Conservation (phyloP, 2,113 vertebrate species). For the Ptychochromis oligacanthus region DNA sequence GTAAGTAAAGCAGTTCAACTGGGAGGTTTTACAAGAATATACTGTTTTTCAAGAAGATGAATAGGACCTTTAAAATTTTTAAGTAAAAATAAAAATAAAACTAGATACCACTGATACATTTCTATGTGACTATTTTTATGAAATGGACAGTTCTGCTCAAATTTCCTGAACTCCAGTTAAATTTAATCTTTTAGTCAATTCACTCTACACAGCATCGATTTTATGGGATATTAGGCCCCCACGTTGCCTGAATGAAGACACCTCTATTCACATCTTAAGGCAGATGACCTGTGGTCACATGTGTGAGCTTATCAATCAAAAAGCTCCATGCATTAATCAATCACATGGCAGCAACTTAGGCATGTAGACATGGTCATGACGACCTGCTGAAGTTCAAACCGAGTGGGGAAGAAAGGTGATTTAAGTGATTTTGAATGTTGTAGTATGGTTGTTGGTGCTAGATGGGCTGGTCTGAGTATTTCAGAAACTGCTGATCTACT, state of each 20-base stretch:
- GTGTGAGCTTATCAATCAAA: background rate
- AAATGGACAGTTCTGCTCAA: background rate
- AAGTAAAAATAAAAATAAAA: background rate
- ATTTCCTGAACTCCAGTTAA: background rate
- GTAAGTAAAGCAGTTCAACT: slow-evolving; percentile 74
- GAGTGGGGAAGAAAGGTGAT: too few species aligned
- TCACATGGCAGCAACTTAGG: too few species aligned
- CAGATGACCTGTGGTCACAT: background rate
- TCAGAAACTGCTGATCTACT: too few species aligned
- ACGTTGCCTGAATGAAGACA: background rate
- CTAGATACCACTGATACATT: background rate
- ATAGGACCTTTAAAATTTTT: background rate
- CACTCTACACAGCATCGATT: too few species aligned
- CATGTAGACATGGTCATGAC: too few species aligned
- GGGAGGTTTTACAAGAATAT: background rate
- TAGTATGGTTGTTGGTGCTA: too few species aligned
- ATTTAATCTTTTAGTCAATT: background rate
- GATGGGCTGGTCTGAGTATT: too few species aligned
- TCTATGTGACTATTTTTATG: background rate
- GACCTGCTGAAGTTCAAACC: too few species aligned
- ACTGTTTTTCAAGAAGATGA: background rate
- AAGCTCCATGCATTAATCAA: background rate
- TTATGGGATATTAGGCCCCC: too few species aligned
- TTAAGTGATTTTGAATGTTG: too few species aligned
- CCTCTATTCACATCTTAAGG: background rate